Evolutionary conservation across 2,113 vertebrate genomes (phyloP), one percentile per base, ranked within the genome.

Genomic region (Sander vitreus): DNA sequence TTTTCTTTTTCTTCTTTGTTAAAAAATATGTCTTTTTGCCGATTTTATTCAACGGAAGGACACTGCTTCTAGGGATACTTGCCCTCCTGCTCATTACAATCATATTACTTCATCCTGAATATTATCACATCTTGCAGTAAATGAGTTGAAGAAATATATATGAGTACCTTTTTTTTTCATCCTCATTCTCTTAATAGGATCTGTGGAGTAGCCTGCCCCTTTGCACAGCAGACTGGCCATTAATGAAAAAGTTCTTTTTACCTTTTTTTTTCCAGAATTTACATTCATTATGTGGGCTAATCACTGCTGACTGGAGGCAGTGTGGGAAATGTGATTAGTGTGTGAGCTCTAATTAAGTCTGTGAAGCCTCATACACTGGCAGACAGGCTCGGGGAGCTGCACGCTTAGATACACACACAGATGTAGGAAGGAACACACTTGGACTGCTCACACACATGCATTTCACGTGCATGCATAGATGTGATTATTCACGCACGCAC

Each of bases 331-430:
- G 90, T 92, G 90, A 94, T 94, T 94, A 94, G 90, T 84, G 78
- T 78, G 84, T 88, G 92, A 91, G 89, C 87, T 92, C 88, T 94
- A 94, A 95, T 95, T 92, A 95, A 94, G 91, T 85, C 84, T 86
- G 86, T 78, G 85, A 93, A 91, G 88, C 79, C 75, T 88, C 84
- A 83, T 87, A 90, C 89, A 88, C 81, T 87, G 80, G 64, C 73
- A 84, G 85, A 89, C 78, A 87, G 80, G 89, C 87, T 88, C 54
- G 11, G 58, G 79, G 87, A 88, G 80, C 66, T 66, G 85, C 72
- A 86, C 27, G 81, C 83, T 76, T 59, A 82, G 79, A 88, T 78
- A 64, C 51, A 68, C 85, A 88, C 82, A 73, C 64, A 81, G 80
- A 86, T 78, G 63, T 47, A 36, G 11, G 19, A 45, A n/a, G 57